Percentiles rank a stretch among this genome's conserved stretches.
Evolutionary conservation across 1,140 invertebrate species (phyloP).

Genomic region (Matsumurasca onukii): DNA sequence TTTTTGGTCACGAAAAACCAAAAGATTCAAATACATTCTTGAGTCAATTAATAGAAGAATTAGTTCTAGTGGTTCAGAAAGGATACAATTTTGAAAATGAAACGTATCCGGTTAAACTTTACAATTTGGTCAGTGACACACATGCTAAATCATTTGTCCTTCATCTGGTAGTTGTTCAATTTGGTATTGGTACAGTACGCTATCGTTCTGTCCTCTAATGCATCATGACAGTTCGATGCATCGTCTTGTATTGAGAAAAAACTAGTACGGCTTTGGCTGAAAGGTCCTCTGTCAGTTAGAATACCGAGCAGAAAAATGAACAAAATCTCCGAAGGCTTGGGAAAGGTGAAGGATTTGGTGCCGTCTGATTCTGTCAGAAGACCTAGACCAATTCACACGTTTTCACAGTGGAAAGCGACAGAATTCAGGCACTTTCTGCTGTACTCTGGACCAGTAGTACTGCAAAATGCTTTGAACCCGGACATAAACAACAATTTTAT

Average conservation of each 20-base stretch:
- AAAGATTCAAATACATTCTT: no score
- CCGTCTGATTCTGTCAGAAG: neutral
- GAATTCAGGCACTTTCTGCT: neutral
- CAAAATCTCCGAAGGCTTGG: slow-evolving; percentile 14
- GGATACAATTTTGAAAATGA: no score
- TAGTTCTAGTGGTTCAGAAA: no score
- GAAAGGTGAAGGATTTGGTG: neutral
- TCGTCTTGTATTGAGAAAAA: slow-evolving; percentile 13
- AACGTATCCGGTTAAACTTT: no score
- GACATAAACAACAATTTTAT: neutral
- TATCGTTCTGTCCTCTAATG: no score
- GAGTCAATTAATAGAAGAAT: no score
- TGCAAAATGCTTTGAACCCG: neutral
- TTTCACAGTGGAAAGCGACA: neutral
- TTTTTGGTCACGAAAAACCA: no score
- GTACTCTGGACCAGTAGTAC: neutral
- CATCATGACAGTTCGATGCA: no score
- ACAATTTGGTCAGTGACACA: no score
- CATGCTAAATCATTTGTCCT: no score
- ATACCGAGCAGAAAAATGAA: slow-evolving; percentile 15
- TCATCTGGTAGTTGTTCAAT: slow-evolving; percentile 9
- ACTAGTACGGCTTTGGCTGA: slow-evolving; percentile 3
- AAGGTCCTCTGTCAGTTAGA: slow-evolving; percentile 23
- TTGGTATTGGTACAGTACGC: no score
- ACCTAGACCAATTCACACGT: neutral